Evolutionary conservation across 2,888 invertebrate genomes (phyloP).

Genomic region (Galerucella pusilla): DNA sequence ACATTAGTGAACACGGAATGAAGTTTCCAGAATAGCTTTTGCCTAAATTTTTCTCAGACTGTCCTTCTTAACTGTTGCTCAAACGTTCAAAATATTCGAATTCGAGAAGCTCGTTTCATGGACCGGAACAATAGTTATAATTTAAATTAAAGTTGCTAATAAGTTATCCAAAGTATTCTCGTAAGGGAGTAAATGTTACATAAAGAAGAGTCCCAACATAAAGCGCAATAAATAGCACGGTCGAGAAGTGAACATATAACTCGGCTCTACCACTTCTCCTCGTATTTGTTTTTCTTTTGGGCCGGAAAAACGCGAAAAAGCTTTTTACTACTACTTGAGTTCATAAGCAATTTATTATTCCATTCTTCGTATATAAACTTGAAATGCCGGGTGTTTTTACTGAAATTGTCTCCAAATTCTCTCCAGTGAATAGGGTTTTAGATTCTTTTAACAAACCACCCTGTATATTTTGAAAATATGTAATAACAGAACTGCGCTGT

Average conservation of each 20-base stretch:
- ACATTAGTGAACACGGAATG: no score
- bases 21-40: background rate
- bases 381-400: no score
- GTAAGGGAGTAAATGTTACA: constrained; percentile 57
- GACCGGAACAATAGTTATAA: constrained; percentile 50
- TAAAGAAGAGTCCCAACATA: constrained; percentile 43
- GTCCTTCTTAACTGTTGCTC: background rate
- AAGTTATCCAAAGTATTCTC: constrained; percentile 58
- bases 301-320: background rate
- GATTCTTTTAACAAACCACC: no score
- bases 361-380: background rate
- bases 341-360: background rate
- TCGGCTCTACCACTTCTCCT: background rate
- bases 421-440: no score
- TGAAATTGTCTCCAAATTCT: no score
- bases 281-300: background rate
- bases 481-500: no score
- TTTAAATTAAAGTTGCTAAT: constrained; percentile 59
- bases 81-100: constrained; percentile 34
- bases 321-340: background rate
- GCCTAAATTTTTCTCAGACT: background rate
- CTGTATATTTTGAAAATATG: no score
- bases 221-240: constrained; percentile 7
- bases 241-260: background rate
- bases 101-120: constrained; percentile 31